phyloP scores from a whole-genome alignment of 2,888 invertebrate species.

The Lasius fuliginosus region DNA sequence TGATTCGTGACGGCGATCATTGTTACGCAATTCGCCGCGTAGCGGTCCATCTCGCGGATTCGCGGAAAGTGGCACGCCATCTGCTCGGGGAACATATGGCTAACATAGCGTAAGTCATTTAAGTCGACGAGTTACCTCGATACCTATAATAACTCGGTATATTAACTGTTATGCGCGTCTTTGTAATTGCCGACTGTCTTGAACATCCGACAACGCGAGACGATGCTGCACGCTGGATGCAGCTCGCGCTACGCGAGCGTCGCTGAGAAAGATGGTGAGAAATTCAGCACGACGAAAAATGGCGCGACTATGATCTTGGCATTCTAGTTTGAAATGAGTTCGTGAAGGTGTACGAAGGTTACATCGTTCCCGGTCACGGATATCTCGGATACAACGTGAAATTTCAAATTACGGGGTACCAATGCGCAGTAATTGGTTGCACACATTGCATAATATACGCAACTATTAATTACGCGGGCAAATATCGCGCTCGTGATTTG shows the following conservation, averaged over 20 bases:
- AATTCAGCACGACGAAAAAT: background rate
- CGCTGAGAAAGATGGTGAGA: background rate
- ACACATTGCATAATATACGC: constrained; percentile 54
- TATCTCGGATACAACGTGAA: constrained; percentile 51
- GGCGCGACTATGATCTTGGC: constrained; percentile 35
- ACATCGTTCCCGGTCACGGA: constrained; percentile 35
- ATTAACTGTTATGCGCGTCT: constrained; percentile 59
- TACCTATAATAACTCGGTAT: constrained; percentile 54
- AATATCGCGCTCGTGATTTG: constrained; percentile 29
- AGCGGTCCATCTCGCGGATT: constrained; percentile 70
- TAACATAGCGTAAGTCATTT: constrained; percentile 68
- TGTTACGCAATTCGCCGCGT: constrained; percentile 61
- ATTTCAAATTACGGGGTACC: constrained; percentile 52
- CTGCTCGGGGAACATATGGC: constrained; percentile 78
- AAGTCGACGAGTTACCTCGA: constrained; percentile 53
- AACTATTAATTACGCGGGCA: constrained; percentile 61
- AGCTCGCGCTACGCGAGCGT: background rate
- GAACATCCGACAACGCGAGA: constrained; percentile 1
- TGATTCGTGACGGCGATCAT: constrained; percentile 45
- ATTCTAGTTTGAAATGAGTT: constrained; percentile 46
- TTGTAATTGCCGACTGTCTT: constrained; percentile 44
- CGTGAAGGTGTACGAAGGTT: constrained; percentile 47
- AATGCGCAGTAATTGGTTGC: constrained; percentile 57
- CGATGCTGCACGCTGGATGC: background rate
- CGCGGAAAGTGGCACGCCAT: constrained; percentile 80